A percentile compares a stretch with the other conserved stretches of the same genome.
phyloP scores from a whole-genome alignment of 2,113 vertebrate species.

The Telmatochromis sp. region DNA sequence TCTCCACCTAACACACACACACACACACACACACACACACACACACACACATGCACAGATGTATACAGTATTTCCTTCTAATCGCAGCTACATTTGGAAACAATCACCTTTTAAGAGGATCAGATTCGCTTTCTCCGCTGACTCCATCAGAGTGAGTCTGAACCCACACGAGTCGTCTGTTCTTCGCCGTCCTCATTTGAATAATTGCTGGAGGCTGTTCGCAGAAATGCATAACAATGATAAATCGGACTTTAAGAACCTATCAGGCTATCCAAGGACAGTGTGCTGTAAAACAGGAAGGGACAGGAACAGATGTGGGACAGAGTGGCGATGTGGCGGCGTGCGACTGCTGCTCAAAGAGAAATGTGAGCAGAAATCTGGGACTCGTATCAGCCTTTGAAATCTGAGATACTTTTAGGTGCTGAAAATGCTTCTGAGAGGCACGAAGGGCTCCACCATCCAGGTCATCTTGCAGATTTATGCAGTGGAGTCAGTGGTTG shows the following conservation, averaged over 20 bases:
- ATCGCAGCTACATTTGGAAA: background rate
- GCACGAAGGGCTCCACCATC: background rate
- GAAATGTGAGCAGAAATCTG: background rate
- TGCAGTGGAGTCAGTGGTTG: background rate
- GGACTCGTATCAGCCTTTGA: background rate
- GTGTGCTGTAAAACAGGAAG: background rate
- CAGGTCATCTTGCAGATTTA: background rate
- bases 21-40: background rate
- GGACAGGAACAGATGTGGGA: constrained; percentile 3
- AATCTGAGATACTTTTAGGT: background rate
- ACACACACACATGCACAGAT: background rate
- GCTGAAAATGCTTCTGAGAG: background rate
- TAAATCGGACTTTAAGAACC: constrained; percentile 29
- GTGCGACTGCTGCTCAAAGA: background rate
- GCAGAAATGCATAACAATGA: constrained; percentile 33
- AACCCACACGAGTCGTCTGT: background rate
- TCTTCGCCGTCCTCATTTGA: constrained; percentile 1
- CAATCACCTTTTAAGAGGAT: constrained; percentile 11
- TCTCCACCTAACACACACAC: background rate
- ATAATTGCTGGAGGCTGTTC: constrained; percentile 19
- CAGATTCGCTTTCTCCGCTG: background rate
- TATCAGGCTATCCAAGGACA: constrained; percentile 20
- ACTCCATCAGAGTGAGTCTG: background rate
- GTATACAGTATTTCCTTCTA: background rate
- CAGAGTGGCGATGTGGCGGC: background rate